A percentile compares a stretch with the other conserved stretches of the same genome.
These are phyloP conservation scores for Gallinago nigripennis DNA, from an alignment of 2,797 vertebrate species.

Conservation along the genomic window DNA sequence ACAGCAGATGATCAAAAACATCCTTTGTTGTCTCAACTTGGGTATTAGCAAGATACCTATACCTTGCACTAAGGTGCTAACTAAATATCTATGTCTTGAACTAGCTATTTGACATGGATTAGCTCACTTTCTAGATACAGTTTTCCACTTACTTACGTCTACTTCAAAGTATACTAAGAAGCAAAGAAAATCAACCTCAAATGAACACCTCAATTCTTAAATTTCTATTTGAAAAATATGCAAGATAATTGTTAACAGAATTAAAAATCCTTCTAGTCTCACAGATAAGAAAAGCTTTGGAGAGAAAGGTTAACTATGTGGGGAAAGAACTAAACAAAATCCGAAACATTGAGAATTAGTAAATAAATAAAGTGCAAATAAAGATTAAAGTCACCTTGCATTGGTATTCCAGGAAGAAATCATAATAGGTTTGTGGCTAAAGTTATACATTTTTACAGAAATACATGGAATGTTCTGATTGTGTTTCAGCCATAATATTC, in stretches of 20 bases:
- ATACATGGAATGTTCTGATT: neutral
- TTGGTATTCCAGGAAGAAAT: neutral
- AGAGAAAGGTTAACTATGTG: neutral
- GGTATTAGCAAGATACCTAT: neutral
- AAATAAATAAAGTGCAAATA: neutral
- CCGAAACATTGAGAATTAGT: neutral
- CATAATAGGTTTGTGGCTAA: neutral
- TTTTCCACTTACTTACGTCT: neutral
- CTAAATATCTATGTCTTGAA: neutral
- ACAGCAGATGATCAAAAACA: neutral
- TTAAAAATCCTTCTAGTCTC: neutral
- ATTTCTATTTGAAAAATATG: neutral
- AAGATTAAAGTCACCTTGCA: neutral
- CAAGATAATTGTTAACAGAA: neutral
- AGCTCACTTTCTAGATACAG: neutral
- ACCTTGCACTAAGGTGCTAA: neutral
- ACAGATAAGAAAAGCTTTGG: neutral
- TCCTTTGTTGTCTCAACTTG: neutral
- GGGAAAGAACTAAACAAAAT: neutral
- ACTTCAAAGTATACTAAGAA: neutral
- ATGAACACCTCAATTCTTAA: neutral
- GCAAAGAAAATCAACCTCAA: neutral
- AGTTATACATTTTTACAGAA: neutral
- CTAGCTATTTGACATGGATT: neutral
- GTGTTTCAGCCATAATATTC: neutral